These are phyloP conservation scores for Panthera uncia DNA, from an alignment of 2,113 vertebrate genomes.

Conservation along the genomic window DNA sequence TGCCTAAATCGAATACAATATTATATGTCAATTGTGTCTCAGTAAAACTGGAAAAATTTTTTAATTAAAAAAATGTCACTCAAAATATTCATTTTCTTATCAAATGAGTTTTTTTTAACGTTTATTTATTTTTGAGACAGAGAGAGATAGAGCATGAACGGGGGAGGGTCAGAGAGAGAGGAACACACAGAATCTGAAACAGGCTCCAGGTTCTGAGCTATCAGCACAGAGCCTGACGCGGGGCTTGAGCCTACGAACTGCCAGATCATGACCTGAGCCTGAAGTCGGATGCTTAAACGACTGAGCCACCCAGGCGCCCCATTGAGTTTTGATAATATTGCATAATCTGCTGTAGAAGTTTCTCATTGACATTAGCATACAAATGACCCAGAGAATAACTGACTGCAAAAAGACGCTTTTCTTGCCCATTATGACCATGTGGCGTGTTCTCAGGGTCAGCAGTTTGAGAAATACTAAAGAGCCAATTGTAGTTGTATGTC, in stretches of 20 bases:
- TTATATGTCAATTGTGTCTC: neutral
- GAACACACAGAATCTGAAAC: no score
- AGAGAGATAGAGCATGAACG: no score
- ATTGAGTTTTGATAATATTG: neutral
- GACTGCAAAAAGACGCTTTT: neutral
- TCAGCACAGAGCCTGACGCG: no score
- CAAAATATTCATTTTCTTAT: neutral
- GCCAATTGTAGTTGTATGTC: neutral
- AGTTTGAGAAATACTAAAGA: neutral
- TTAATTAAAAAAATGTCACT: neutral
- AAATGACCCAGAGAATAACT: neutral
- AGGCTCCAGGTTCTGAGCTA: no score
- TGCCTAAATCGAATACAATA: neutral
- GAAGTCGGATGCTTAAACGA: no score
- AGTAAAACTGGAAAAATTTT: neutral
- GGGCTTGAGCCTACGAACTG: no score
- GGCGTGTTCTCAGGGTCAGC: neutral
- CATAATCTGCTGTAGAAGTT: neutral
- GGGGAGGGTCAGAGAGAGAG: no score
- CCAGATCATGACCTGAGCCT: no score
- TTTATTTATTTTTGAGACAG: no score
- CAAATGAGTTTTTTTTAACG: neutral
- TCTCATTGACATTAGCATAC: neutral
- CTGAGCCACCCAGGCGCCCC: no score
- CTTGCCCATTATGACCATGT: neutral